phyloP scores from a whole-genome alignment of 2,113 vertebrate species.

The Gobiocypris rarus region DNA sequence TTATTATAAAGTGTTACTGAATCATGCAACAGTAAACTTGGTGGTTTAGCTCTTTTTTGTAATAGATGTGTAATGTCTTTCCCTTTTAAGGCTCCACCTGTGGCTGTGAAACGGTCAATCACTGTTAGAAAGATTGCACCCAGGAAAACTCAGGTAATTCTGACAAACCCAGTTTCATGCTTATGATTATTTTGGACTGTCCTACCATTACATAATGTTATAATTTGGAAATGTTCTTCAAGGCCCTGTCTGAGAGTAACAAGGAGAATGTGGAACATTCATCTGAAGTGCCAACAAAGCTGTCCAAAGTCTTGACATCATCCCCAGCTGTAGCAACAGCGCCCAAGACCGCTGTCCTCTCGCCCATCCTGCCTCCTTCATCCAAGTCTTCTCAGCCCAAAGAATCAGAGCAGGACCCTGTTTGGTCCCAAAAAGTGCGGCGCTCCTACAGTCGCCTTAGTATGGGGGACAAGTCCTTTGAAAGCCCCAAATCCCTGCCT shows the following conservation, averaged over 20 bases:
- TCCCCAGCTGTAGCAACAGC: constrained; percentile 17
- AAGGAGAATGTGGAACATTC: constrained; percentile 71
- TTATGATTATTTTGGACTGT: neutral
- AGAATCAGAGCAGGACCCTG: constrained; percentile 52
- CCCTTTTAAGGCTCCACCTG: constrained; percentile 55
- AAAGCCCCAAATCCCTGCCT: constrained; percentile 46
- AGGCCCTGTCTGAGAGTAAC: constrained; percentile 62
- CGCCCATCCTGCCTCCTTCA: constrained; percentile 66
- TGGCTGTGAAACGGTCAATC: constrained; percentile 69
- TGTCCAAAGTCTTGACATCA: constrained; percentile 59
- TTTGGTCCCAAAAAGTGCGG: constrained; percentile 83
- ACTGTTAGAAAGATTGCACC: constrained; percentile 75
- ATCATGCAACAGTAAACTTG: neutral
- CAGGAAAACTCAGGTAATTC: constrained; percentile 74
- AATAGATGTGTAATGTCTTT: neutral
- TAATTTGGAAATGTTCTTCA: neutral
- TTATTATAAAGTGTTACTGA: neutral
- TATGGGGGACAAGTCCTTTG: constrained; percentile 64
- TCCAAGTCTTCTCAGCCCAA: constrained; percentile 45
- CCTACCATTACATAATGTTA: neutral
- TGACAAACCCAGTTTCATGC: neutral
- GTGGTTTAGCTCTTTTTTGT: neutral
- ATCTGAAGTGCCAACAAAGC: constrained; percentile 46
- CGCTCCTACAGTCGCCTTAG: constrained; percentile 85
- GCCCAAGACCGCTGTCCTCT: constrained; percentile 60